Evolutionary conservation across 2,113 vertebrate genomes (phyloP).

Genomic region (Laticauda laticaudata): DNA sequence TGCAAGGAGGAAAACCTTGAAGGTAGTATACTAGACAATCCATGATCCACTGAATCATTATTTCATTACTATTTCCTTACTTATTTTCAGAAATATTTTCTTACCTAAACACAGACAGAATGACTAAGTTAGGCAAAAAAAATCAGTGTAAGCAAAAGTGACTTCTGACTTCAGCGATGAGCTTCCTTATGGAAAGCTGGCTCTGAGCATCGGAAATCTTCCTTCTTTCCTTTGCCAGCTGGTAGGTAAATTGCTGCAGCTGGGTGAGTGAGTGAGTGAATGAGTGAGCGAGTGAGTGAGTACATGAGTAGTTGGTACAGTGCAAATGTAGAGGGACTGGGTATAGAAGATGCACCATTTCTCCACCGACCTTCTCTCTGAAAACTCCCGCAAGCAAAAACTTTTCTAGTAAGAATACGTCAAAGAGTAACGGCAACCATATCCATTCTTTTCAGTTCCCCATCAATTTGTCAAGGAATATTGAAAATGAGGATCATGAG

Average conservation of each 20-base stretch:
- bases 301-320: neutral
- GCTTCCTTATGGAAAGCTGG: neutral
- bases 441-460: neutral
- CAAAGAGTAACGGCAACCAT: no score
- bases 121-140: neutral
- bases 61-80: neutral
- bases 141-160: neutral
- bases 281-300: neutral
- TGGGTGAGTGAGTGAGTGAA: neutral
- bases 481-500: neutral
- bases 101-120: neutral
- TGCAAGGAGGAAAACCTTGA: neutral
- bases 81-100: neutral
- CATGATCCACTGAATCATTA: neutral
- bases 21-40: neutral
- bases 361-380: neutral
- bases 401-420: neutral
- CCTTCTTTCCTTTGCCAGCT: neutral
- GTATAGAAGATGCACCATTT: neutral
- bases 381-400: neutral
- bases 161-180: neutral
- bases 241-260: neutral
- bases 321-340: neutral
- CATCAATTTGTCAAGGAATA: neutral
- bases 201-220: neutral